Evolutionary conservation across 92 coral and sea anemone genomes (phyloP).

Genomic region (Phymanthus crucifer): DNA sequence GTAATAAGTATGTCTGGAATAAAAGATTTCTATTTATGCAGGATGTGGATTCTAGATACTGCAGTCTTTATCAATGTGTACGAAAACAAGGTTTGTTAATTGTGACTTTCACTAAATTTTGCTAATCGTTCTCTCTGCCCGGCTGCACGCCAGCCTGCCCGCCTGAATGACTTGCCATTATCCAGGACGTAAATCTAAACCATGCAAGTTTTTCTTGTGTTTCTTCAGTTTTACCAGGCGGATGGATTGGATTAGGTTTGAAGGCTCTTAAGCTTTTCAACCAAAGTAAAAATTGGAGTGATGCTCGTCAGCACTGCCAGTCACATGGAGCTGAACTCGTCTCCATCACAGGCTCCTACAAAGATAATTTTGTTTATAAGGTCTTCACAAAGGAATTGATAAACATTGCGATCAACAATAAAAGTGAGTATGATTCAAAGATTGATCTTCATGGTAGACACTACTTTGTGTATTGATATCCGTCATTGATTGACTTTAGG

Average conservation of each 20-base stretch:
- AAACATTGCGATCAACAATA: background rate
- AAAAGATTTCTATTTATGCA: background rate
- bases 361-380: constrained; percentile 9
- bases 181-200: background rate
- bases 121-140: background rate
- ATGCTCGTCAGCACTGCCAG: constrained; percentile 27
- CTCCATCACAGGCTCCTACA: constrained; percentile 4
- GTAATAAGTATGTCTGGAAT: too few relatives aligned
- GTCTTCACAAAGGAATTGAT: background rate
- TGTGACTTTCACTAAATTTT: background rate
- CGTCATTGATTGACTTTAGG: background rate
- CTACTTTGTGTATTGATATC: background rate
- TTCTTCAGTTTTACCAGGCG: constrained; percentile 23
- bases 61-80: background rate
- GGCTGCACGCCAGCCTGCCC: background rate
- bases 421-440: background rate
- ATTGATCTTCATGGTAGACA: background rate
- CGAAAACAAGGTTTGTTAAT: background rate
- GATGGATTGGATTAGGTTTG: constrained; percentile 28
- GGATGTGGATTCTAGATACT: background rate
- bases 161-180: background rate
- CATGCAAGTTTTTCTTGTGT: background rate
- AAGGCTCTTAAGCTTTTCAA: constrained; percentile 16
- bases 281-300: constrained; percentile 25
- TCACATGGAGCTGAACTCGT: constrained; percentile 45